Percentiles rank a stretch among this genome's conserved stretches.
These are phyloP conservation scores for Chrysolophus pictus DNA, from an alignment of 2,797 vertebrate genomes.

Conservation along the genomic window DNA sequence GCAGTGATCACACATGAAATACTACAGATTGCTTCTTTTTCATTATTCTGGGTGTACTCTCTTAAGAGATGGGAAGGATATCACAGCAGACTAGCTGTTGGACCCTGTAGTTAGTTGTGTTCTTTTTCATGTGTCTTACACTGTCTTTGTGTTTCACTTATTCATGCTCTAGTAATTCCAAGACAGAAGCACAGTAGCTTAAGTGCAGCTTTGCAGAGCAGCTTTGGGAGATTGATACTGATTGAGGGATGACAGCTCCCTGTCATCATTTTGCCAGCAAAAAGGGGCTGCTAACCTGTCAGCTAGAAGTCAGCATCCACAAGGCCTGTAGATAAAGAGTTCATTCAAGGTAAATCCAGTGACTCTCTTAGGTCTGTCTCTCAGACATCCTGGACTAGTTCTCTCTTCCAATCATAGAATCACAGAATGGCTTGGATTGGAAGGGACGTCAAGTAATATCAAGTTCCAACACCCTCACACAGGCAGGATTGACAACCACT, in stretches of 20 bases:
- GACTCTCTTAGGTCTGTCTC: neutral
- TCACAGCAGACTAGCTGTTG: neutral
- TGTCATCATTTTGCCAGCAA: neutral
- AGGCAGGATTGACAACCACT: too few species aligned
- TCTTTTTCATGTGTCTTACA: neutral
- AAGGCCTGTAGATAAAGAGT: neutral
- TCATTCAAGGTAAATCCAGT: neutral
- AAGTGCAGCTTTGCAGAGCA: neutral
- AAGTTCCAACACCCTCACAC: too few species aligned
- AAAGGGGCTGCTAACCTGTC: neutral
- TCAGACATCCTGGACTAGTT: neutral
- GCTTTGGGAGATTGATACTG: neutral
- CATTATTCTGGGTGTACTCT: neutral
- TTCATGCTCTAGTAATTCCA: neutral
- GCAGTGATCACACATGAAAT: neutral
- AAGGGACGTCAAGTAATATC: too few species aligned
- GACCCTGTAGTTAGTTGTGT: neutral
- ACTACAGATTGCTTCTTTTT: neutral
- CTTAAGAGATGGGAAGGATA: neutral
- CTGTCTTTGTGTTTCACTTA: neutral
- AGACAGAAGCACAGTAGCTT: neutral
- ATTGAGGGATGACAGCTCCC: neutral
- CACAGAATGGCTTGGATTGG: too few species aligned
- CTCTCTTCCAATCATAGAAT: neutral
- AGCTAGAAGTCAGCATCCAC: neutral